These are phyloP conservation scores for Pionites leucogaster DNA, from an alignment of 2,113 vertebrate species.

Conservation along the genomic window DNA sequence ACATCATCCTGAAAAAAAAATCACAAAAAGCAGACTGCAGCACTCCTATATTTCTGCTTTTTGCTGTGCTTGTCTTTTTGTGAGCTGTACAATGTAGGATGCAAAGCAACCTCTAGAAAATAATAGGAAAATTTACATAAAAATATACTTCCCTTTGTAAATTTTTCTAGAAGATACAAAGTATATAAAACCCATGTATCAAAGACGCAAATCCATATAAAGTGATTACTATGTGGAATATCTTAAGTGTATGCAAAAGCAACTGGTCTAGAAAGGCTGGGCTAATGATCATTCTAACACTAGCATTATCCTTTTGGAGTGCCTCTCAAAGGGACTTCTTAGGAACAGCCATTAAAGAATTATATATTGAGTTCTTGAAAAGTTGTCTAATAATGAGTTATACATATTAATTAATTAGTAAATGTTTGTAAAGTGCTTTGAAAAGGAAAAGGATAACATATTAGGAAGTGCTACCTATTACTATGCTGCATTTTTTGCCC, in stretches of 20 bases:
- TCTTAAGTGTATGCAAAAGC: background rate
- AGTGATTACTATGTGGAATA: background rate
- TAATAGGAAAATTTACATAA: background rate
- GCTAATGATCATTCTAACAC: background rate
- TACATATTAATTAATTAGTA: constrained; percentile 19
- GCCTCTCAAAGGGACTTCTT: constrained; percentile 9
- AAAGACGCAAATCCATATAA: background rate
- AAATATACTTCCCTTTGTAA: background rate
- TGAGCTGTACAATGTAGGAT: background rate
- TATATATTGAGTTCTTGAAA: background rate
- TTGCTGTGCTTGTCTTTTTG: background rate
- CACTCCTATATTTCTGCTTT: background rate
- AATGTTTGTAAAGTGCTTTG: background rate
- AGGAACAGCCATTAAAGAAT: constrained; percentile 5
- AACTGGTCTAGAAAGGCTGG: background rate
- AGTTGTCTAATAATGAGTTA: background rate
- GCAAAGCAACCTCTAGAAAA: background rate
- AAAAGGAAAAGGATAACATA: background rate
- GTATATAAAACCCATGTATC: background rate
- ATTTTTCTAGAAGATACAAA: background rate
- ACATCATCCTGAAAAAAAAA: constrained; percentile 18
- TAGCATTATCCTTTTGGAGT: background rate
- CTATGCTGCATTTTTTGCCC: background rate
- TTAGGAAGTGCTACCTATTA: background rate
- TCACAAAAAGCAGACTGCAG: background rate